These are phyloP conservation scores for Melieria crassipennis DNA, from an alignment of 2,888 invertebrate species.

Conservation along the genomic window DNA sequence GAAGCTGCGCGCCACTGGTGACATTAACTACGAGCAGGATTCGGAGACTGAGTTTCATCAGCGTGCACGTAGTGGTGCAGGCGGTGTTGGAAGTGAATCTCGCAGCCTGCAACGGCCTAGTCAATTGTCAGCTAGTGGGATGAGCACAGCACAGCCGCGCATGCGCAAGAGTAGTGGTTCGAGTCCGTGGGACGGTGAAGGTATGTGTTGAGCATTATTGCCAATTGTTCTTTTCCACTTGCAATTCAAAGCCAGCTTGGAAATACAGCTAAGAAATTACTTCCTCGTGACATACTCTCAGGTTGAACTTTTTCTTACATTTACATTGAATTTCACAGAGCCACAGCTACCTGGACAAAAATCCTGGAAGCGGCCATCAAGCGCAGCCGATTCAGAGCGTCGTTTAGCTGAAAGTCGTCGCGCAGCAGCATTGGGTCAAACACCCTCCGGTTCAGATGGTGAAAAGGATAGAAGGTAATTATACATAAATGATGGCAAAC, in stretches of 20 bases:
- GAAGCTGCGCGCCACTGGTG: slow-evolving; percentile 58
- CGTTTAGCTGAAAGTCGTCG: slow-evolving; percentile 63
- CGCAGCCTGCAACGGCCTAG: slow-evolving; percentile 63
- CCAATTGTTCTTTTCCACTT: not conserved
- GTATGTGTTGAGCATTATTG: slow-evolving; percentile 43
- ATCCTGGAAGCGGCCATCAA: slow-evolving; percentile 70
- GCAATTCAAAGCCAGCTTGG: not conserved
- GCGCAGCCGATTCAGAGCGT: slow-evolving; percentile 70
- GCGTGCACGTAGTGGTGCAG: slow-evolving; percentile 39
- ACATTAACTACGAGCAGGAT: slow-evolving; percentile 68
- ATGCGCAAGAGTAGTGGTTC: slow-evolving; percentile 65
- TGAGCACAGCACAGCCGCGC: slow-evolving; percentile 47
- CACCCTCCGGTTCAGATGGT: slow-evolving; percentile 68
- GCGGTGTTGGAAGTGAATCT: slow-evolving; percentile 44
- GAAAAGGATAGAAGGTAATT: slow-evolving; percentile 69
- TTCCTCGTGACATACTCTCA: not conserved
- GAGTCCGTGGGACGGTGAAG: slow-evolving; percentile 70
- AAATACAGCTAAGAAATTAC: slow-evolving; percentile 1
- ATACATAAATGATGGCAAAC: not conserved
- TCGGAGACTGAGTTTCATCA: slow-evolving; percentile 66
- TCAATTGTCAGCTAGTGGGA: slow-evolving; percentile 49
- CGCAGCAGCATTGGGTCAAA: slow-evolving; percentile 50
- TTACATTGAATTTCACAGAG: slow-evolving; percentile 28
- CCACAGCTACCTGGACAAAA: slow-evolving; percentile 57
- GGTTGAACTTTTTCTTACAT: not conserved